phyloP scores from a whole-genome alignment of 2,797 vertebrate genomes.

The Leucoraja ocellata region DNA sequence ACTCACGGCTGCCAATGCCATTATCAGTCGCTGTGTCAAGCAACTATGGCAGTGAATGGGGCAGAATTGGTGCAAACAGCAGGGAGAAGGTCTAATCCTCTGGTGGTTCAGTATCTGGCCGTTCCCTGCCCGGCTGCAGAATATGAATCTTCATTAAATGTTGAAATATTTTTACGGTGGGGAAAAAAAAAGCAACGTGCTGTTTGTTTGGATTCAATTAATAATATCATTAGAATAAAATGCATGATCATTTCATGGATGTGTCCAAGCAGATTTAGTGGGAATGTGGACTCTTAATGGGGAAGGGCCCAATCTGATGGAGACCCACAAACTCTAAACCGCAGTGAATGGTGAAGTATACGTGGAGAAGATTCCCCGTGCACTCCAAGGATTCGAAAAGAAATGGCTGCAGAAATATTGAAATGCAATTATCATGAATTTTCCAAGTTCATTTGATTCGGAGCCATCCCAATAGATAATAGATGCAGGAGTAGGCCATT shows the following conservation, averaged over 20 bases:
- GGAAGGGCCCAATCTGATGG: too few relatives aligned
- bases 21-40: background rate
- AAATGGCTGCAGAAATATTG: too few relatives aligned
- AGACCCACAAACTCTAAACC: too few relatives aligned
- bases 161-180: background rate
- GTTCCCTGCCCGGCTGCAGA: background rate
- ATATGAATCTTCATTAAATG: background rate
- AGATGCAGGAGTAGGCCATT: too few relatives aligned
- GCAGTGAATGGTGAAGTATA: too few relatives aligned
- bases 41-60: background rate
- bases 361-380: too few relatives aligned
- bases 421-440: too few relatives aligned
- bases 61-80: background rate
- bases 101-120: background rate
- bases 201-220: background rate
- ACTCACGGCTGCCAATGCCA: background rate
- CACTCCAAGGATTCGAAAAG: too few relatives aligned
- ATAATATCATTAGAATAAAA: background rate
- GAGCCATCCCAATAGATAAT: too few relatives aligned
- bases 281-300: too few relatives aligned
- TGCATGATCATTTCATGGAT: background rate
- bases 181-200: background rate
- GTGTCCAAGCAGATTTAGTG: background rate
- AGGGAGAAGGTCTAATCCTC: background rate
- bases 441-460: too few relatives aligned